phyloP scores from a whole-genome alignment of 1,140 invertebrate genomes.

The Trichonephila clavata region DNA sequence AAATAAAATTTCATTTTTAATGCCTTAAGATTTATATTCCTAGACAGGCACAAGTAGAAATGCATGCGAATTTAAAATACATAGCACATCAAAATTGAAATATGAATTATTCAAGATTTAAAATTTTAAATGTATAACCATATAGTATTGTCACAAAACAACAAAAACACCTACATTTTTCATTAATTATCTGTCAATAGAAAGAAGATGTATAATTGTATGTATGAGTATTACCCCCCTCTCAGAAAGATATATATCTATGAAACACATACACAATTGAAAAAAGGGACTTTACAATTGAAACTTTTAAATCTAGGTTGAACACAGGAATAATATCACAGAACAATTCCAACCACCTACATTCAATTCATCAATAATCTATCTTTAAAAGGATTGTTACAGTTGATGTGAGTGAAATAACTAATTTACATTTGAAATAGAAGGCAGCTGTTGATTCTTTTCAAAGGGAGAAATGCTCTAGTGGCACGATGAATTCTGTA shows the following conservation, averaged over 20 bases:
- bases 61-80: too few relatives aligned
- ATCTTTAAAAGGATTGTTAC: background rate
- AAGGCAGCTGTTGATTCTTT: background rate
- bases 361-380: background rate
- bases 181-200: background rate
- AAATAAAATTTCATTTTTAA: too few relatives aligned
- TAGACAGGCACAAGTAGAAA: too few relatives aligned
- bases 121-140: too few relatives aligned
- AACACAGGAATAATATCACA: slow-evolving; percentile 30
- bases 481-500: background rate
- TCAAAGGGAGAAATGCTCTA: background rate
- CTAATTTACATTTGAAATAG: background rate
- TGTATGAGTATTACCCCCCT: too few relatives aligned
- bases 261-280: background rate
- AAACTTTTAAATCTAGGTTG: background rate
- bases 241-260: too few relatives aligned
- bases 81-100: too few relatives aligned
- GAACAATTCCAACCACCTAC: background rate
- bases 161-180: too few relatives aligned
- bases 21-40: too few relatives aligned
- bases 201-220: background rate
- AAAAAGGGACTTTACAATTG: background rate
- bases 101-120: too few relatives aligned
- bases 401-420: background rate
- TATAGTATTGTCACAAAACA: too few relatives aligned